Evolutionary conservation across 2,797 vertebrate genomes (phyloP).

Genomic region (Sebastes melanostomus): DNA sequence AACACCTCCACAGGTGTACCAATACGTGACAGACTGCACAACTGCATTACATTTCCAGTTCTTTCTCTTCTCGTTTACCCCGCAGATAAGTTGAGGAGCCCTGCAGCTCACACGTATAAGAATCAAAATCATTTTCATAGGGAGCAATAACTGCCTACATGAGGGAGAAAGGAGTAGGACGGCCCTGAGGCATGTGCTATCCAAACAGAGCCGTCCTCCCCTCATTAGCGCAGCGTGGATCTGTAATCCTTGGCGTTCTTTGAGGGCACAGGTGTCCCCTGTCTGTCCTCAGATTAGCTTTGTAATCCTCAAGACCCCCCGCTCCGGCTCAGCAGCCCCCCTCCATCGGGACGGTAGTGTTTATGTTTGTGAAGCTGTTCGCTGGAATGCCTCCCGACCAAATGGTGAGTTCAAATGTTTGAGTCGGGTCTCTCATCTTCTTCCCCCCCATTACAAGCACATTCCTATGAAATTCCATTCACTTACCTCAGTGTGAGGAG

Average conservation of each 20-base stretch:
- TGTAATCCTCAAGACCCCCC: slow-evolving; percentile 78
- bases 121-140: slow-evolving; percentile 6
- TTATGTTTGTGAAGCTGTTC: slow-evolving; percentile 76
- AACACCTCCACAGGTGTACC: neutral
- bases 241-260: slow-evolving; percentile 77
- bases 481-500: slow-evolving; percentile 6
- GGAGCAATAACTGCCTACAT: slow-evolving; percentile 2
- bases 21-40: neutral
- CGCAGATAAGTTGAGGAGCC: neutral
- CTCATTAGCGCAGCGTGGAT: slow-evolving; percentile 77
- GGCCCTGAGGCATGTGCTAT: slow-evolving; percentile 26
- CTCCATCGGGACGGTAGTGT: slow-evolving; percentile 38
- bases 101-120: neutral
- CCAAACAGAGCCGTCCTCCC: slow-evolving; percentile 45
- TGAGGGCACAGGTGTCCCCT: slow-evolving; percentile 82
- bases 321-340: slow-evolving; percentile 44
- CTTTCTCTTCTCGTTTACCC: slow-evolving; percentile 6
- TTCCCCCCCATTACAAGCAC: slow-evolving; percentile 6
- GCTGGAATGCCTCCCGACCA: slow-evolving; percentile 52
- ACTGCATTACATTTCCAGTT: slow-evolving; percentile 3
- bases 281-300: slow-evolving; percentile 83
- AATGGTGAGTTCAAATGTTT: slow-evolving; percentile 55
- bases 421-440: slow-evolving; percentile 26
- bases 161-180: slow-evolving; percentile 39
- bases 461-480: slow-evolving; percentile 50